Conservation (phyloP, 2,888 invertebrate genomes). For the Drosophila monieri region DNA sequence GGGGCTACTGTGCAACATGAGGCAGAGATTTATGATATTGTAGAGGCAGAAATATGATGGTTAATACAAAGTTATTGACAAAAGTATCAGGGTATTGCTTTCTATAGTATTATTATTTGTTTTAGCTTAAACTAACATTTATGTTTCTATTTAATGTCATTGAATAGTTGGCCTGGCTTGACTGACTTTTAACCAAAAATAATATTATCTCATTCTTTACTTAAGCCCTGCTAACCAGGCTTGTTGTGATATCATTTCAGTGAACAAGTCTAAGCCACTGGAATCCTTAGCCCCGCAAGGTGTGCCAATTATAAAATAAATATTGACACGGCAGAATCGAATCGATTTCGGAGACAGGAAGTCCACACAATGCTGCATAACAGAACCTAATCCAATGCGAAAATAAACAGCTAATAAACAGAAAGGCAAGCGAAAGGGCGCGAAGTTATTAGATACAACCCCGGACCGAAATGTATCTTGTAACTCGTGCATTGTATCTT, state of each 20-base stretch:
- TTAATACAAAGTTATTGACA: neutral
- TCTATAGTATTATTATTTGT: neutral
- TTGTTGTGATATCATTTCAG: constrained; percentile 27
- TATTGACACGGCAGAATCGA: constrained; percentile 60
- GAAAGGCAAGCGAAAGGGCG: constrained; percentile 18
- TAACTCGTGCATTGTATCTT: constrained; percentile 49
- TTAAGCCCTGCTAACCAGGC: neutral
- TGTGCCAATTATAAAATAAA: constrained; percentile 68
- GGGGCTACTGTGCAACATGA: constrained; percentile 61
- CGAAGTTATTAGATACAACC: constrained; percentile 29
- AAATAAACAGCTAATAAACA: constrained; percentile 54
- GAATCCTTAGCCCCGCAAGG: constrained; percentile 33
- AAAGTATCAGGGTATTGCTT: neutral
- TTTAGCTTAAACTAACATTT: neutral
- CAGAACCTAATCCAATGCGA: constrained; percentile 50
- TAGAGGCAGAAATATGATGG: neutral
- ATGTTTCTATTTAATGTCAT: neutral
- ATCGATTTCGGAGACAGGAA: constrained; percentile 37
- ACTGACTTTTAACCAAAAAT: constrained; percentile 1
- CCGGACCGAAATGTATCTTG: constrained; percentile 31
- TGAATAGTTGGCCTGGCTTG: neutral
- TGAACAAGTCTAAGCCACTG: constrained; percentile 25
- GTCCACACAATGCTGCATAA: constrained; percentile 32
- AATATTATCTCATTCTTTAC: neutral
- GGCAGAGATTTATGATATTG: constrained; percentile 47